These are phyloP conservation scores for Eupithecia insigniata DNA, from an alignment of 2,888 invertebrate species.

Conservation along the genomic window DNA sequence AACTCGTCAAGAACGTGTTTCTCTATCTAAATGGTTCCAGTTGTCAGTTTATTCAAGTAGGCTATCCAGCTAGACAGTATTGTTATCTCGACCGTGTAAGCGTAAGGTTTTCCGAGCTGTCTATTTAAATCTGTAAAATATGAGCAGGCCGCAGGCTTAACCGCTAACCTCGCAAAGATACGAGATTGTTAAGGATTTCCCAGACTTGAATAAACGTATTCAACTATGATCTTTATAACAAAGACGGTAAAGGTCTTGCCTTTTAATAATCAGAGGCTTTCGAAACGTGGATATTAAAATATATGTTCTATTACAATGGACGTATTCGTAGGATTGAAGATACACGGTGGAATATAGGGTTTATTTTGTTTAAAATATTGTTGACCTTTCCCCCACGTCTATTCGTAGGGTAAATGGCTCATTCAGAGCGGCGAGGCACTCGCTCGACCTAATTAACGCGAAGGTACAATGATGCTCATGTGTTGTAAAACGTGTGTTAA, in stretches of 20 bases:
- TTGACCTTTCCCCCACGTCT: constrained; percentile 41
- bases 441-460: constrained; percentile 46
- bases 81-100: constrained; percentile 22
- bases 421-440: constrained; percentile 34
- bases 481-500: constrained; percentile 44
- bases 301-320: constrained; percentile 28
- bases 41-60: constrained; percentile 22
- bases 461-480: constrained; percentile 40
- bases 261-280: constrained; percentile 28
- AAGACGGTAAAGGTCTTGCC: constrained; percentile 21
- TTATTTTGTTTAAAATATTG: constrained; percentile 45
- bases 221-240: constrained; percentile 41
- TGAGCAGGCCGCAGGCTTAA: constrained; percentile 38
- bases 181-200: constrained; percentile 41
- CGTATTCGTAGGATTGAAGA: constrained; percentile 26
- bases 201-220: constrained; percentile 29
- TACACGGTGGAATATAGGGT: constrained; percentile 32
- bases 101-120: constrained; percentile 26
- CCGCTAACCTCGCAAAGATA: constrained; percentile 42
- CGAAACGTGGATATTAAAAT: constrained; percentile 20
- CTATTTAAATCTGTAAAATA: constrained; percentile 42
- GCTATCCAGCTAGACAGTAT: constrained; percentile 15
- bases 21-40: constrained; percentile 16
- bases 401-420: constrained; percentile 42
- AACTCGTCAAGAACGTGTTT: constrained; percentile 19